Base-by-base conservation (phyloP, 2,888 invertebrate species). In the Caenorhabditis afra region DNA sequence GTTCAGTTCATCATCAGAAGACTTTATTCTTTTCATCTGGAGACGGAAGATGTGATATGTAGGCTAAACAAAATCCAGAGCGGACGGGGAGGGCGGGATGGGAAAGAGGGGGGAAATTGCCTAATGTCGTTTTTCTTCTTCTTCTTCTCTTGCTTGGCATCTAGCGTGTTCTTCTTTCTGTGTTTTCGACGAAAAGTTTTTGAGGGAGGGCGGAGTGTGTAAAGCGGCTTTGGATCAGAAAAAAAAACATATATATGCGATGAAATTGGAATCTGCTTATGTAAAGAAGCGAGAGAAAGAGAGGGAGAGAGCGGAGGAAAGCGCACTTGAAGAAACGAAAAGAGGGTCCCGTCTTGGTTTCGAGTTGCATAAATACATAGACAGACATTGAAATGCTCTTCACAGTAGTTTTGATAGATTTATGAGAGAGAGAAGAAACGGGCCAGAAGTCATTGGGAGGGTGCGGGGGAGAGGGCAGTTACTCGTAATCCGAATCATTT, bases 401-500 rank as follows among this genome's bases (percentile, higher is more conserved):
- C 29, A 29, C 49, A 52, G 29, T 29, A 14, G 3, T 44, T 44
- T 3, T 7, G 12, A 70, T 52, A 61, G 45, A 61, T 70, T 70
- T 53, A 61, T 61, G 18, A 49, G 22, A 53, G 29, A 52, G 55
- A 45, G 47, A 37, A 35, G 35, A 37, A 47, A 50, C 29, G 29
- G 29, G 29, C 29, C 29, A 29, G 7, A 29, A 29, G 29, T 29
- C 29, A 29, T 29, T 29, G 39, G 29, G 29, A 3, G 58, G 58
- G 41, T 41, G 52, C 29, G 45, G 39, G 10, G n/a, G 37, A 22
- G 37, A 44, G 22, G 58, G 50, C 35, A 50, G 49, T 59, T 79
- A 79, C 70, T 67, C 62, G 77, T 79, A 65, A 70, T 44, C 57
- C 49, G 45, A 75, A 52, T 77, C 59, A 70, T 68, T 45, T 41